Evolutionary conservation across 2,113 vertebrate species (phyloP).

Genomic region (Megalops atlanticus): DNA sequence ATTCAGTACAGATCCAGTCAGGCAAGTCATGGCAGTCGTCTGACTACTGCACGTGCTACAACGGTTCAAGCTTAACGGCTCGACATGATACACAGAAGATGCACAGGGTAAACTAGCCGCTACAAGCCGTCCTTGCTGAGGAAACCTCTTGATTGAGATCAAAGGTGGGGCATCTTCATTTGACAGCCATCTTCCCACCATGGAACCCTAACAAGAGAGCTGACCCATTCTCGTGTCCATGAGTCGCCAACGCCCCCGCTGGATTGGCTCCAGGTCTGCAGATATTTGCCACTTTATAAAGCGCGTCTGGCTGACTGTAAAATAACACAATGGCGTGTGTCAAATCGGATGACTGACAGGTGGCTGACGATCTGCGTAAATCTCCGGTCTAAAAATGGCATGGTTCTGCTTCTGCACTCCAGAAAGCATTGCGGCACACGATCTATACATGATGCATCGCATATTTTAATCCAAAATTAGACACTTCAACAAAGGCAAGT

Average conservation of each 20-base stretch:
- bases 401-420: constrained; percentile 57
- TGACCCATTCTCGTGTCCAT: constrained; percentile 33
- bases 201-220: constrained; percentile 64
- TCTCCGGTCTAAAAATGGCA: constrained; percentile 69
- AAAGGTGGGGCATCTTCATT: constrained; percentile 86
- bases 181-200: constrained; percentile 63
- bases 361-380: constrained; percentile 65
- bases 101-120: constrained; percentile 89
- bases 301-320: constrained; percentile 59
- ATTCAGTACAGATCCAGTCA: too few relatives aligned
- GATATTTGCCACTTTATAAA: constrained; percentile 67
- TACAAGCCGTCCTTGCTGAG: constrained; percentile 81
- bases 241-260: not conserved
- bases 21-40: too few relatives aligned
- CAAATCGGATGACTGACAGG: constrained; percentile 70
- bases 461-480: constrained; percentile 46
- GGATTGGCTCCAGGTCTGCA: constrained; percentile 37
- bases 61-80: too few relatives aligned
- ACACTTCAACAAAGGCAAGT: constrained; percentile 35
- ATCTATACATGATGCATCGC: constrained; percentile 46
- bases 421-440: constrained; percentile 53
- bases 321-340: constrained; percentile 63
- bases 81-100: too few relatives aligned
- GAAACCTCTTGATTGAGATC: constrained; percentile 92
- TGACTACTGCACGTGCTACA: too few relatives aligned